phyloP scores from a whole-genome alignment of 2,113 vertebrate genomes.

The Spilogale gracilis region DNA sequence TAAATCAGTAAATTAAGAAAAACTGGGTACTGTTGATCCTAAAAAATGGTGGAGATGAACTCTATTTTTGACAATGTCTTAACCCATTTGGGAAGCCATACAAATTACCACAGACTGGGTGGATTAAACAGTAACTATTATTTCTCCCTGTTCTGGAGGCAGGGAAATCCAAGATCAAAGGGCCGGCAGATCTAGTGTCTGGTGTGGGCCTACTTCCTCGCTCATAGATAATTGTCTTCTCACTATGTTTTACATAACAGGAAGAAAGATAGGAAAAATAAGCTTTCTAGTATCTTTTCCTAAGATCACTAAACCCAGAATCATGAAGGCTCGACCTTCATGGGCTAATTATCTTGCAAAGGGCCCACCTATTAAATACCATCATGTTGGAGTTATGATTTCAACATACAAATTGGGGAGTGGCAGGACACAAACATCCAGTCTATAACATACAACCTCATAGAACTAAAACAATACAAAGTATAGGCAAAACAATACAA shows the following conservation, averaged over 20 bases:
- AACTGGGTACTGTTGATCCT: not conserved
- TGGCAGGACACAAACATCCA: not conserved
- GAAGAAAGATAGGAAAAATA: not conserved
- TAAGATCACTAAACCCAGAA: not conserved
- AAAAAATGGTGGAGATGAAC: not conserved
- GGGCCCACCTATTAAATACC: not conserved
- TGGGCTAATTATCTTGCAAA: not conserved
- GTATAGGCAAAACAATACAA: not conserved
- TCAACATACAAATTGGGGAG: not conserved
- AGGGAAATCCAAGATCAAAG: not conserved
- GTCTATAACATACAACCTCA: not conserved
- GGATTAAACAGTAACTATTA: not conserved
- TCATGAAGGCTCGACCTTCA: not conserved
- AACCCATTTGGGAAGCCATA: not conserved
- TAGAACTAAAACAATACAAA: not conserved
- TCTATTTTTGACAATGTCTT: not conserved
- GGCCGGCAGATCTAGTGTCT: not conserved
- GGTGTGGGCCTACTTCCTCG: fast-evolving
- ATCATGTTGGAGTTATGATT: not conserved
- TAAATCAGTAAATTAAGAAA: not conserved
- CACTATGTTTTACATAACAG: not conserved
- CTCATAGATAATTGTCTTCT: not conserved
- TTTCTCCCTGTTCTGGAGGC: not conserved
- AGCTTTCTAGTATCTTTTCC: not conserved
- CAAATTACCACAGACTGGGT: not conserved